phyloP scores from a whole-genome alignment of 2,113 vertebrate genomes.

The Raja brachyura region DNA sequence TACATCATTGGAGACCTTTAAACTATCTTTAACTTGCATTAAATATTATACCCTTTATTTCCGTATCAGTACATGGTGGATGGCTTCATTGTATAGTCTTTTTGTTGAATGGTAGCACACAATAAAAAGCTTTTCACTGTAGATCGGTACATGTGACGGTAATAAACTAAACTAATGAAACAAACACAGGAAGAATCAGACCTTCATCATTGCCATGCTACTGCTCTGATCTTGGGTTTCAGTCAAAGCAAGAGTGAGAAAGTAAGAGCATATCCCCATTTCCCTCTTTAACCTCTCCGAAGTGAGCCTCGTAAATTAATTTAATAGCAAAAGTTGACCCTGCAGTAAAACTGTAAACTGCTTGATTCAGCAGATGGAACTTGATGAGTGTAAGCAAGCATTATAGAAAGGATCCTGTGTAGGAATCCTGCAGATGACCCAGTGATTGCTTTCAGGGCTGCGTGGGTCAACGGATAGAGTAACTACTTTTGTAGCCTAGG shows the following conservation, averaged over 20 bases:
- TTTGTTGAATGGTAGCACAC: no score
- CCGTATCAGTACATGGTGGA: no score
- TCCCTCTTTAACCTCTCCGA: neutral
- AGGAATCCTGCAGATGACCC: conserved; percentile 26
- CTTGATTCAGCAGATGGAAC: conserved; percentile 17
- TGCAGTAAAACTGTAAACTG: conserved; percentile 18
- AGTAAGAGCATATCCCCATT: neutral
- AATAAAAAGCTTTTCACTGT: no score
- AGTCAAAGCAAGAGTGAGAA: neutral
- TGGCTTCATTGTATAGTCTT: no score
- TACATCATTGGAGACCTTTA: no score
- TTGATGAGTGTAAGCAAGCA: neutral
- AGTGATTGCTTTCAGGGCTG: conserved; percentile 37
- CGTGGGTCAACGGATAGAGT: neutral
- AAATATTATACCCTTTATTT: no score
- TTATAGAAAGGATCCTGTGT: neutral
- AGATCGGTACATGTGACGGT: no score
- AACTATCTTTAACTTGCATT: no score
- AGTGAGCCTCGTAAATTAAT: conserved; percentile 9
- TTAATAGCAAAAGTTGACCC: conserved; percentile 24
- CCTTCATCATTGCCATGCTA: neutral
- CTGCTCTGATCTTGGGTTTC: neutral
- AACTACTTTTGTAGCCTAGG: neutral
- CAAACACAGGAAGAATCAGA: neutral
- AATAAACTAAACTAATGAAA: neutral